These are phyloP conservation scores for Drosophila sproati DNA, from an alignment of 1,140 invertebrate genomes.

Conservation along the genomic window DNA sequence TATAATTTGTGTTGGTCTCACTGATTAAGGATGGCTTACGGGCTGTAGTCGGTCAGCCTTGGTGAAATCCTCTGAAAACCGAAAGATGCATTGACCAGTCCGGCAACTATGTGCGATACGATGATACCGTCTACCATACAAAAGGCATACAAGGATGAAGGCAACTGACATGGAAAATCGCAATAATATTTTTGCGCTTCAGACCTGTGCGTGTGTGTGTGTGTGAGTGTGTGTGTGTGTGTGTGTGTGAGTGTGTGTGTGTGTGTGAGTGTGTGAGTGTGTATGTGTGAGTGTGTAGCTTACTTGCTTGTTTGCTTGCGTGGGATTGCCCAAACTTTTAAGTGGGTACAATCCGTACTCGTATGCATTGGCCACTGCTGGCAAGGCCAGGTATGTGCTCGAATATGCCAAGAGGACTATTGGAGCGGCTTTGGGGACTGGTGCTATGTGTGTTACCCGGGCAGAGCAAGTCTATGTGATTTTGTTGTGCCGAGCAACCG, in stretches of 20 bases:
- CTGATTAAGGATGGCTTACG: slow-evolving; percentile 79
- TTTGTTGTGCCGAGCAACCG: slow-evolving; percentile 10
- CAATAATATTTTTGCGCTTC: slow-evolving; percentile 78
- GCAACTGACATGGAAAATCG: slow-evolving; percentile 76
- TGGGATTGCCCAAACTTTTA: background rate
- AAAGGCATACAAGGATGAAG: slow-evolving; percentile 48
- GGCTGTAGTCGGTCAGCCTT: slow-evolving; percentile 19
- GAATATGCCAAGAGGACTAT: slow-evolving; percentile 34
- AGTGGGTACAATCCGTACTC: slow-evolving; percentile 18
- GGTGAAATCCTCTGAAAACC: slow-evolving; percentile 69
- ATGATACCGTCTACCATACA: slow-evolving; percentile 47
- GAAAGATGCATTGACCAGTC: slow-evolving; percentile 65
- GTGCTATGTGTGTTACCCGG: background rate
- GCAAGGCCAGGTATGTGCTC: slow-evolving; percentile 17
- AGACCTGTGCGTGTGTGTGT: slow-evolving; percentile 18
- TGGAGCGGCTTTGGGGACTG: slow-evolving; percentile 1
- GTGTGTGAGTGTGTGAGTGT: background rate
- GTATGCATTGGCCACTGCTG: slow-evolving; percentile 11
- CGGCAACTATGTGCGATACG: slow-evolving; percentile 75
- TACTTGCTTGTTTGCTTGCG: background rate
- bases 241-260: background rate
- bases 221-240: background rate
- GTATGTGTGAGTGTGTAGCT: background rate
- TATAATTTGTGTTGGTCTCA: slow-evolving; percentile 80
- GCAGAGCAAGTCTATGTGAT: slow-evolving; percentile 23